These are phyloP conservation scores for Heliconius melpomene DNA, from an alignment of 1,140 invertebrate species.

Conservation along the genomic window DNA sequence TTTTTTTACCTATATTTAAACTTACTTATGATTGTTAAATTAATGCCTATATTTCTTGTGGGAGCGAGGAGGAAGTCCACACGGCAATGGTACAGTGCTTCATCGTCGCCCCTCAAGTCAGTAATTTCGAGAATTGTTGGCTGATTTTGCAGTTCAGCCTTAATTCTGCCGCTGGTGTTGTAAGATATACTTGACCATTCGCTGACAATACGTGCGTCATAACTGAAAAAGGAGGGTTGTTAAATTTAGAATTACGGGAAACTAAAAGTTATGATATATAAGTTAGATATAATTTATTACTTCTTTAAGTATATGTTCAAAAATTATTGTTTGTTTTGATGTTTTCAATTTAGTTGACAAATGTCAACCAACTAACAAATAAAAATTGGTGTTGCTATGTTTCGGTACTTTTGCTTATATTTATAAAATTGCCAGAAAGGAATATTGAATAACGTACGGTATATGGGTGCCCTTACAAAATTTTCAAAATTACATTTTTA, in stretches of 20 bases:
- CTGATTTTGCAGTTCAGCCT: slow-evolving; percentile 78
- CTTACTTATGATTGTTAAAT: slow-evolving; percentile 87
- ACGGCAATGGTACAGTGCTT: slow-evolving; percentile 87
- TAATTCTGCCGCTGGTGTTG: slow-evolving; percentile 81
- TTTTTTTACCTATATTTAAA: background rate
- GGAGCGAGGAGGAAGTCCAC: slow-evolving; percentile 88
- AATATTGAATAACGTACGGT: too few species aligned
- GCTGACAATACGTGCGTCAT: slow-evolving; percentile 76
- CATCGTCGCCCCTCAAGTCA: slow-evolving; percentile 82
- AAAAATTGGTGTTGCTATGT: too few species aligned
- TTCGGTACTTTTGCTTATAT: too few species aligned
- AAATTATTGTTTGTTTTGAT: too few species aligned
- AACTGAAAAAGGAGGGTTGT: slow-evolving; percentile 49
- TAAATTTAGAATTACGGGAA: too few species aligned
- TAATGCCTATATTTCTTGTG: slow-evolving; percentile 87
- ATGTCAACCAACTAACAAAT: too few species aligned
- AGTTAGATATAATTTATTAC: too few species aligned
- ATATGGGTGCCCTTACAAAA: too few species aligned
- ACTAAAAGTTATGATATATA: too few species aligned
- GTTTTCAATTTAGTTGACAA: too few species aligned
- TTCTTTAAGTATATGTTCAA: background rate
- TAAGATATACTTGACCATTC: slow-evolving; percentile 74
- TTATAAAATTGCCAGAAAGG: too few species aligned
- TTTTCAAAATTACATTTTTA: too few species aligned
- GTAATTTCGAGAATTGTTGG: slow-evolving; percentile 82